Percentiles rank a stretch among this genome's conserved stretches.
These are phyloP conservation scores for Ictalurus punctatus DNA, from an alignment of 2,113 vertebrate species.

Conservation along the genomic window DNA sequence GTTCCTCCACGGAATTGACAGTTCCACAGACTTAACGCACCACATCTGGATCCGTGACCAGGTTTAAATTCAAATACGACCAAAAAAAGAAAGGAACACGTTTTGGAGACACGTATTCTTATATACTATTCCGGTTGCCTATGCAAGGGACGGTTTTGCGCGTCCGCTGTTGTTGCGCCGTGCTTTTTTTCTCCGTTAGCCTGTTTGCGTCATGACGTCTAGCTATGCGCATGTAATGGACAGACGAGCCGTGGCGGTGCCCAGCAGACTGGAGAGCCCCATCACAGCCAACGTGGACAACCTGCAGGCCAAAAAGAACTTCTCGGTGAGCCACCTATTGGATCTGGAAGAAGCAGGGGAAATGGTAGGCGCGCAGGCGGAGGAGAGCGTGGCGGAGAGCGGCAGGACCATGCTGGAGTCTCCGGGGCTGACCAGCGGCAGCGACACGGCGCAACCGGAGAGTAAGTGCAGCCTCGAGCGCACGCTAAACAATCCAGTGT, in stretches of 20 bases:
- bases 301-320: conserved; percentile 97
- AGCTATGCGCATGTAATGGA: conserved; percentile 96
- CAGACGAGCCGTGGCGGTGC: conserved; percentile 81
- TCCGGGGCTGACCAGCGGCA: conserved; percentile 94
- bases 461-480: conserved; percentile 83
- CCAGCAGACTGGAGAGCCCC: conserved; percentile 89
- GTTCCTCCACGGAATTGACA: background rate
- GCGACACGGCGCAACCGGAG: conserved; percentile 96
- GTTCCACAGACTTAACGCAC: background rate
- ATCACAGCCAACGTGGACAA: conserved; percentile 86
- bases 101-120: conserved; percentile 51
- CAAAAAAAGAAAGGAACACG: background rate
- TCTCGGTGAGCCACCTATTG: conserved; percentile 98
- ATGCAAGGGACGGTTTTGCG: conserved; percentile 62
- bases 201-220: conserved; percentile 86
- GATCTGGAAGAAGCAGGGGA: conserved; percentile 96
- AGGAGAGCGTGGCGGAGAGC: conserved; percentile 86
- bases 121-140: conserved; percentile 38
- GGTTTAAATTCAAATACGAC: background rate
- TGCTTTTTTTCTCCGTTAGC: conserved; percentile 40
- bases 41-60: background rate
- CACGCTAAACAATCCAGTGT: background rate
- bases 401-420: conserved; percentile 92
- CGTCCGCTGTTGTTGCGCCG: conserved; percentile 32
- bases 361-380: conserved; percentile 86